phyloP scores from a whole-genome alignment of 2,113 vertebrate species.

The Onychorhynchus coronatus region DNA sequence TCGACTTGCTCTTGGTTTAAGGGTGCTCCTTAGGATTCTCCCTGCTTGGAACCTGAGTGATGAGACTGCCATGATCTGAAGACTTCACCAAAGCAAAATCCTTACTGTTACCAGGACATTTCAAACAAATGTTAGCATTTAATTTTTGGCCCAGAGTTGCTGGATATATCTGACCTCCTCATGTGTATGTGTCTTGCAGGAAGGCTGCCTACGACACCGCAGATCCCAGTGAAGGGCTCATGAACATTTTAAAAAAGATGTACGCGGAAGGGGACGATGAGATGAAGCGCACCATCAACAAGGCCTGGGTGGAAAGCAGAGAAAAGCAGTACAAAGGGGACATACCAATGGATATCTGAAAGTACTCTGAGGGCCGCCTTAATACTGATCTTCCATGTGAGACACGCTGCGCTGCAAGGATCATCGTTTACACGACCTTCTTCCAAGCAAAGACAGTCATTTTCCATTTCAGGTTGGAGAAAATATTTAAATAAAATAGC shows the following conservation, averaged over 20 bases:
- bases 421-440: constrained; percentile 63
- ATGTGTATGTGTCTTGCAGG: constrained; percentile 56
- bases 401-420: constrained; percentile 60
- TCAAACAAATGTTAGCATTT: background rate
- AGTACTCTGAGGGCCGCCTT: constrained; percentile 34
- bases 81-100: background rate
- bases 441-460: constrained; percentile 65
- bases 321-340: constrained; percentile 91
- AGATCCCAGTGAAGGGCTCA: constrained; percentile 92
- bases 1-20: background rate
- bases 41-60: background rate
- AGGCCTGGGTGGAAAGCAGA: constrained; percentile 95
- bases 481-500: constrained; percentile 74
- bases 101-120: background rate
- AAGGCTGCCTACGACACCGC: constrained; percentile 85
- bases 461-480: constrained; percentile 70
- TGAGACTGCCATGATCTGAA: background rate
- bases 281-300: constrained; percentile 97
- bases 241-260: constrained; percentile 96
- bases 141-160: background rate
- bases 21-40: background rate
- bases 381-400: constrained; percentile 61
- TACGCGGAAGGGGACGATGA: constrained; percentile 96
- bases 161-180: background rate
- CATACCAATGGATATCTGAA: constrained; percentile 82